A percentile compares a stretch with the other conserved stretches of the same genome.
Conservation (phyloP, 1,140 invertebrate genomes). For the Polypedilum vanderplanki region DNA sequence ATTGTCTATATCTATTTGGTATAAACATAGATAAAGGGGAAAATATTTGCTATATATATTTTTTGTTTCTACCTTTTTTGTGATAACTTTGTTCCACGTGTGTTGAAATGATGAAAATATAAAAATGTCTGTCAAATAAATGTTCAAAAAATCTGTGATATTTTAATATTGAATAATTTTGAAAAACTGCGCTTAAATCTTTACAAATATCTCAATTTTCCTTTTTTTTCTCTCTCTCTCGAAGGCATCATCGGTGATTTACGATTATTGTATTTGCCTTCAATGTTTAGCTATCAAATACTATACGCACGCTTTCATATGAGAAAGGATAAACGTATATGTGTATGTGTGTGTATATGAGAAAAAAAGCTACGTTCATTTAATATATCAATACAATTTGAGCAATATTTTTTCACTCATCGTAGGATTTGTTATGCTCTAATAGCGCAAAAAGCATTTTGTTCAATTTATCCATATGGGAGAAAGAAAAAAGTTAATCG, state of each 20-base stretch:
- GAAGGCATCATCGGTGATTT: not conserved
- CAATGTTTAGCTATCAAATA: not conserved
- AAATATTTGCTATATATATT: too few species aligned
- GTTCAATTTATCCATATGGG: not conserved
- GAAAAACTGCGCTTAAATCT: not conserved
- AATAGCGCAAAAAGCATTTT: not conserved
- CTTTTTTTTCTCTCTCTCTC: not conserved
- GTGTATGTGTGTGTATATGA: too few species aligned
- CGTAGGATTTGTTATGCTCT: not conserved
- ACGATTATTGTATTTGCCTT: conserved; percentile 10
- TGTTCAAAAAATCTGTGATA: too few species aligned
- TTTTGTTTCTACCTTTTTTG: too few species aligned
- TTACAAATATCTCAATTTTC: not conserved
- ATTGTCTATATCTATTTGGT: too few species aligned
- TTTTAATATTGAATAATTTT: too few species aligned
- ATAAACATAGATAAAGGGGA: too few species aligned
- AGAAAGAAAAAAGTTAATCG: conserved; percentile 2
- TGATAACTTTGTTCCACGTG: too few species aligned
- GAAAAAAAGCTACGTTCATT: too few species aligned
- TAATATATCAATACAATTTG: conserved; percentile 8
- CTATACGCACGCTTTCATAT: not conserved
- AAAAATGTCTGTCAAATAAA: too few species aligned
- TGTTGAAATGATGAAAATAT: too few species aligned
- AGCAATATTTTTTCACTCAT: not conserved
- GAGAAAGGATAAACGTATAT: not conserved